phyloP scores from a whole-genome alignment of 2,888 invertebrate species.

The Cataglyphis albicans region DNA sequence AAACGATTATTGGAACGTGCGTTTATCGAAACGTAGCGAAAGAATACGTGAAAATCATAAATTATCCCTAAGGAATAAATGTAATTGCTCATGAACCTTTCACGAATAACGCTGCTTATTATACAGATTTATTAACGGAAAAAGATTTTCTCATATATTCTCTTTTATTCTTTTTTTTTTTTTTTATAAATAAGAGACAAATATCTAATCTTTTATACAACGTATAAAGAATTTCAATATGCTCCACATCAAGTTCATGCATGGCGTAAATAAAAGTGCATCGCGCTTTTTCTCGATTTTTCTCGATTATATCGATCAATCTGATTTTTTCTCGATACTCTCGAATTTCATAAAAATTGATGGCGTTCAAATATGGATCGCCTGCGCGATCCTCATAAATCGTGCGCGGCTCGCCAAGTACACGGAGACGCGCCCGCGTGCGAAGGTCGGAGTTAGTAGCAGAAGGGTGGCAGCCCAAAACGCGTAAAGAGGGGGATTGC shows the following conservation, averaged over 20 bases:
- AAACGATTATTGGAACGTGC: not conserved
- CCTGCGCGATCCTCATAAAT: constrained; percentile 22
- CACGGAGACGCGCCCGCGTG: constrained; percentile 53
- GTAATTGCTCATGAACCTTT: constrained; percentile 18
- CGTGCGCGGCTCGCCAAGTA: constrained; percentile 41
- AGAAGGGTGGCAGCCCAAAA: constrained; percentile 78
- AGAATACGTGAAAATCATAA: not conserved
- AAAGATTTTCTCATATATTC: not conserved
- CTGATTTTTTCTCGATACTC: too few relatives aligned
- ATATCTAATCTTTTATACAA: not conserved
- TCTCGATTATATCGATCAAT: not conserved
- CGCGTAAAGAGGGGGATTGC: constrained; percentile 32
- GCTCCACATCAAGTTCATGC: too few relatives aligned
- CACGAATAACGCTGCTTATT: not conserved
- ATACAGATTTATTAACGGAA: constrained; percentile 30
- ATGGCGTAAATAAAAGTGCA: not conserved
- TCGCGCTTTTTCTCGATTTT: not conserved
- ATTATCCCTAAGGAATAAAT: constrained; percentile 6
- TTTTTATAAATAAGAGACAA: not conserved
- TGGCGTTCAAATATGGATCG: constrained; percentile 16
- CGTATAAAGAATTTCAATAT: not conserved
- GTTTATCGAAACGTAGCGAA: not conserved
- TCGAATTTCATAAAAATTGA: constrained; percentile 1
- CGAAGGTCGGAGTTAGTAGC: constrained; percentile 71
- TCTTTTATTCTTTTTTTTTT: not conserved